Percentiles rank a stretch among this genome's conserved stretches.
These are phyloP conservation scores for Dugesia japonica DNA, from an alignment of 2,888 invertebrate species.

Conservation along the genomic window DNA sequence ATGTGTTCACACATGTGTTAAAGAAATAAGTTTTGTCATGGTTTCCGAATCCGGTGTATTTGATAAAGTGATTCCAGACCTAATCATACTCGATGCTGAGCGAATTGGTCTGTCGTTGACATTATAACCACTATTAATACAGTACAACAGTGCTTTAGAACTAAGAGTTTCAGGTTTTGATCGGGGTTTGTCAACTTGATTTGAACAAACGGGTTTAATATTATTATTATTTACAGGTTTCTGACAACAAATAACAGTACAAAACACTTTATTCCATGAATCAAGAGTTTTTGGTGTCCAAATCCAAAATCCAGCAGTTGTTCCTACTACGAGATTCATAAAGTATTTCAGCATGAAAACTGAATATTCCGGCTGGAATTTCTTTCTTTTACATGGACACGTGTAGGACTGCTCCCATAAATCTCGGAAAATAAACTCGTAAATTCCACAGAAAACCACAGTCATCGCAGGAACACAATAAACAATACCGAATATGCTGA, in stretches of 20 bases:
- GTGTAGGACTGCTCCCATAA: conserved; percentile 68
- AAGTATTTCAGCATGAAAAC: conserved; percentile 88
- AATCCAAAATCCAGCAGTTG: conserved; percentile 89
- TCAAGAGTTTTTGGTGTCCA: conserved; percentile 87
- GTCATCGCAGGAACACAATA: conserved; percentile 84
- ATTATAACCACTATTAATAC: neutral
- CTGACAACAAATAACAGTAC: neutral
- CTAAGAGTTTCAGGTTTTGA: conserved; percentile 12
- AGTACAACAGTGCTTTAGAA: neutral
- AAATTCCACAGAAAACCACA: conserved; percentile 76
- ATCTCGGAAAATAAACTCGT: conserved; percentile 74
- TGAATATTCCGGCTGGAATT: conserved; percentile 57
- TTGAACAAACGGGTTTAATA: neutral
- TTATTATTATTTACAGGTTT: neutral
- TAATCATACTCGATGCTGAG: conserved; percentile 8
- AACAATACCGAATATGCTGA: conserved; percentile 83
- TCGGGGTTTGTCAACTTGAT: neutral
- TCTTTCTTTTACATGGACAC: conserved; percentile 56
- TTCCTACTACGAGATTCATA: conserved; percentile 86
- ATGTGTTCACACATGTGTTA: neutral
- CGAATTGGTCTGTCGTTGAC: neutral
- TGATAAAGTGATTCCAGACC: neutral
- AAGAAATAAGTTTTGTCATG: neutral
- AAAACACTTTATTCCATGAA: conserved; percentile 58
- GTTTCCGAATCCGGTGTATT: neutral